Base-by-base conservation (phyloP, 64 coral and sea anemone genomes). In the Dendronephthya gigantea region DNA sequence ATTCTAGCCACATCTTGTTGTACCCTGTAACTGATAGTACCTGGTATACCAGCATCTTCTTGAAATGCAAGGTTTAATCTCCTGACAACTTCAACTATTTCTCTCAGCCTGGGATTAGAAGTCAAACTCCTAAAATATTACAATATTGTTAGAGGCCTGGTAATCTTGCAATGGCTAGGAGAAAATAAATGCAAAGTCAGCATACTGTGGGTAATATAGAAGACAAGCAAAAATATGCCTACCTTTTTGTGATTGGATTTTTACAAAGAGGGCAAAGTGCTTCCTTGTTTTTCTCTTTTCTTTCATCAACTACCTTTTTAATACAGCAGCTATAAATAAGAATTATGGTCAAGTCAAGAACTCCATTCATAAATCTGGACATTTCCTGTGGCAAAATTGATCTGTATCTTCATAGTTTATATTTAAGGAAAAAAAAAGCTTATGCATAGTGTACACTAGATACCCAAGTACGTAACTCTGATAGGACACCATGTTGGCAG, bases 251-350 rank as follows among this genome's bases (percentile, higher is more conserved):
- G 23, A 97, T 87, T 50, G 94, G 84, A 36, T 69, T 93, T 82
- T 97, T 97, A 84, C 94, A 97, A 1, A 97, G 89, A 14, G 94
- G 94, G 37, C 94, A 97, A 72, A 93, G 89, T 30, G 89, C 45
- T 38, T 93, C 90, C 33, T 88, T 91, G 23, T 87, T 82, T 40
- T 85, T 91, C 74, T 91, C 93, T 47, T 87, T 89, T 35, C 89
- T 89, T 58, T 93, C 93, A 56, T 97, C 91, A 86, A 97, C 87
- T 82, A 97, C 91, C 79, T 93, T 85, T 45, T 31, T 90, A 39
- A 97, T 97, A 45, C 94, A 97, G 37, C 93, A 50, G 52, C 94
- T 97, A 50, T 55, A 39, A 81, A 84, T 7, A 22, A 79, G 39
- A 34, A 82, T 84, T 14, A 49, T n/a, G n/a, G n/a, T n/a, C n/a